These are phyloP conservation scores for Nysson spinosus DNA, from an alignment of 2,888 invertebrate species.

Conservation along the genomic window DNA sequence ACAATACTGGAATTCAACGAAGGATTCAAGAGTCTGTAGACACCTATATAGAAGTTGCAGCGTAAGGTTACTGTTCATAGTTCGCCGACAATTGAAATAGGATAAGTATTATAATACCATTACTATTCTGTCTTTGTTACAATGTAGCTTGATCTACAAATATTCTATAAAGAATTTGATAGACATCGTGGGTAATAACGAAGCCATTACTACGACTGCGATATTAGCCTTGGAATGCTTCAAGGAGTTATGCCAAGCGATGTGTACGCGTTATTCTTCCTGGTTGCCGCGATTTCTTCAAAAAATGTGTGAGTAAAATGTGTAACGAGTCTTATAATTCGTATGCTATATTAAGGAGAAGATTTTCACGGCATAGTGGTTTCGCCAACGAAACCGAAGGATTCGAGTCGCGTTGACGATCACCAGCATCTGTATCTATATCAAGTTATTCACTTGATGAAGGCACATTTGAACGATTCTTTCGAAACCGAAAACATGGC, in stretches of 20 bases:
- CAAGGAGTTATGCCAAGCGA: constrained; percentile 75
- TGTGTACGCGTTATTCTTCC: constrained; percentile 70
- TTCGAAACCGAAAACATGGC: constrained; percentile 61
- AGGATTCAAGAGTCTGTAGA: too few species aligned
- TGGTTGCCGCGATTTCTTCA: constrained; percentile 77
- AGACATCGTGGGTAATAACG: constrained; percentile 80
- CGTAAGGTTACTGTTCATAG: too few species aligned
- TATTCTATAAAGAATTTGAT: constrained; percentile 75
- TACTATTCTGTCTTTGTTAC: too few species aligned
- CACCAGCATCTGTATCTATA: too few species aligned
- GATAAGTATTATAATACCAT: too few species aligned
- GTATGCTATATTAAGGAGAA: too few species aligned
- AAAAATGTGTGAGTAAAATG: constrained; percentile 73
- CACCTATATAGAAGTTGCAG: constrained; percentile 73
- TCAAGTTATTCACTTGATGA: constrained; percentile 59
- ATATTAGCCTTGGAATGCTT: constrained; percentile 81
- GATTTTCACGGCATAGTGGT: too few species aligned
- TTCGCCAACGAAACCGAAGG: too few species aligned
- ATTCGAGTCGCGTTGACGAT: constrained; percentile 29
- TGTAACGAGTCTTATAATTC: too few species aligned
- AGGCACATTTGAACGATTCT: constrained; percentile 50
- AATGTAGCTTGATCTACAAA: constrained; percentile 71
- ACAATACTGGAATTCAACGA: too few species aligned
- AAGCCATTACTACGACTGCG: constrained; percentile 79
- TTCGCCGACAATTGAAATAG: too few species aligned